These are phyloP conservation scores for Pachliopta kotzebuea DNA, from an alignment of 2,888 invertebrate species.

Conservation along the genomic window DNA sequence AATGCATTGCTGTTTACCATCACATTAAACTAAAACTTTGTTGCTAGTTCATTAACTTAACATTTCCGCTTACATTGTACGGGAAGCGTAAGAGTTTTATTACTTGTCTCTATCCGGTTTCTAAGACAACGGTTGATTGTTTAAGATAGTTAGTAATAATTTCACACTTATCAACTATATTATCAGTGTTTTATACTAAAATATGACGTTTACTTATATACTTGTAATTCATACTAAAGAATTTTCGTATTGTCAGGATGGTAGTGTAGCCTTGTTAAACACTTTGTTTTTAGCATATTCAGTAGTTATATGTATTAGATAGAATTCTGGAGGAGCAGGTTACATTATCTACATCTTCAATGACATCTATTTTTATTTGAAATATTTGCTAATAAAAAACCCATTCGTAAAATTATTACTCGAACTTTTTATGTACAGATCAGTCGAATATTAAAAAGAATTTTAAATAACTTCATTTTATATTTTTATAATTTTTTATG, in stretches of 20 bases:
- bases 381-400: no score
- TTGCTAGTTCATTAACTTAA: neutral
- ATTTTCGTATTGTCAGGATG: no score
- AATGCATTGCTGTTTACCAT: neutral
- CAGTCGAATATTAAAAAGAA: no score
- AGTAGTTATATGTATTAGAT: no score
- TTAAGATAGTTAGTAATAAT: neutral
- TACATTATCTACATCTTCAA: no score
- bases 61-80: conserved; percentile 1
- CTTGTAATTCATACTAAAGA: neutral
- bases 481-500: neutral
- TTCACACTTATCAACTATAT: neutral
- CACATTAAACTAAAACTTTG: neutral
- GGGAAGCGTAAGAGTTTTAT: neutral
- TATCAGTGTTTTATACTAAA: neutral
- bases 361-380: no score
- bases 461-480: no score
- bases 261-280: no score
- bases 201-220: neutral
- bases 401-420: no score
- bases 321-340: no score
- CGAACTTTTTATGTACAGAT: no score
- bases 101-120: neutral
- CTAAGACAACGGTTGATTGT: conserved; percentile 1
- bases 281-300: no score